Conservation (phyloP, 2,797 vertebrate genomes). For the Scolopax rusticola region DNA sequence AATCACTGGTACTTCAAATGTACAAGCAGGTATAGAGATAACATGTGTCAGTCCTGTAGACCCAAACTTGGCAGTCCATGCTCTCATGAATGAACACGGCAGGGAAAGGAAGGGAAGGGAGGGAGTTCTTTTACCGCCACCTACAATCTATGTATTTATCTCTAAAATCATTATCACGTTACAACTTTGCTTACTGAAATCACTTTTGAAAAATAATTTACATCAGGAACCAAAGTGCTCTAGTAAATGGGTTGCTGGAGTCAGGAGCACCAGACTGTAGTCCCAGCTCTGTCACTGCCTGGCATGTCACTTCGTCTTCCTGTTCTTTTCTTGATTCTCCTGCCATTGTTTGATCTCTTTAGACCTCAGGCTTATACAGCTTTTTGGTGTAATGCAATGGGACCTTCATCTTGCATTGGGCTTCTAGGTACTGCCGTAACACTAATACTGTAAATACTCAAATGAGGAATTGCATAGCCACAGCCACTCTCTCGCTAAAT, state of each 20-base stretch:
- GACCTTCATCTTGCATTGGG: not conserved
- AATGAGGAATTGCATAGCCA: not conserved
- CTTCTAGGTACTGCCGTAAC: not conserved
- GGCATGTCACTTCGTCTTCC: not conserved
- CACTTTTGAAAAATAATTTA: not conserved
- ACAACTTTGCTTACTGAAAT: not conserved
- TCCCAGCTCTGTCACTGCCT: not conserved
- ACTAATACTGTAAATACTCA: not conserved
- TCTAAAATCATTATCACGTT: constrained; percentile 23
- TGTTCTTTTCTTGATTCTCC: constrained; percentile 11
- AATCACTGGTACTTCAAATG: constrained; percentile 60
- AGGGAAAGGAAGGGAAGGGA: not conserved
- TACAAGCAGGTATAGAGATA: constrained; percentile 31
- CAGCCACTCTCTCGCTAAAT: not conserved
- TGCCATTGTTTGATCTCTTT: constrained; percentile 29
- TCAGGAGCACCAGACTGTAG: not conserved
- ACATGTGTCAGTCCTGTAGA: constrained; percentile 23
- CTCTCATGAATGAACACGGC: not conserved
- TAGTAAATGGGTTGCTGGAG: not conserved
- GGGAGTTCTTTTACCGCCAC: not conserved
- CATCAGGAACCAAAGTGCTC: not conserved
- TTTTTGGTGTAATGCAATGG: not conserved
- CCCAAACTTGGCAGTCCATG: not conserved
- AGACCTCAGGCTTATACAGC: not conserved
- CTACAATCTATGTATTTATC: not conserved